phyloP scores from a whole-genome alignment of 2,888 invertebrate species.

The Nineta flava region DNA sequence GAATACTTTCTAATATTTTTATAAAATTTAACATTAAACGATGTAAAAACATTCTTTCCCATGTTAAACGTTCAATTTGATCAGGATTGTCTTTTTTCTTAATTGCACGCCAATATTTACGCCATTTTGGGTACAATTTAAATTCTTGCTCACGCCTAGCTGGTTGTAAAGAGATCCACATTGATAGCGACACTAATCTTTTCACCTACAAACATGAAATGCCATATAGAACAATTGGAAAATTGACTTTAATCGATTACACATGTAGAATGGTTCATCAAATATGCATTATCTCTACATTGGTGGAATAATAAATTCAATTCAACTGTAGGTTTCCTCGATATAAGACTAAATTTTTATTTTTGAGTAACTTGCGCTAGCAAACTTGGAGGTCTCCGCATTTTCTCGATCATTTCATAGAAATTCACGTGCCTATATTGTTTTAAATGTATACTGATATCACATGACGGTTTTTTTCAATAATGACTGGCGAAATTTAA shows the following conservation, averaged over 20 bases:
- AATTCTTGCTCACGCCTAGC: slow-evolving; percentile 75
- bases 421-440: no score
- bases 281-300: background rate
- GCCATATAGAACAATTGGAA: background rate
- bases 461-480: no score
- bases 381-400: no score
- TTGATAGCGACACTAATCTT: slow-evolving; percentile 76
- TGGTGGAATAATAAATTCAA: background rate
- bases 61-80: slow-evolving; percentile 48
- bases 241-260: no score
- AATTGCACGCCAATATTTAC: slow-evolving; percentile 80
- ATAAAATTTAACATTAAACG: slow-evolving; percentile 79
- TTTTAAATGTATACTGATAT: no score
- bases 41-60: slow-evolving; percentile 79
- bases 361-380: no score
- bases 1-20: slow-evolving; percentile 58
- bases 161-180: slow-evolving; percentile 83
- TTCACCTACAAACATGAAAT: slow-evolving; percentile 27
- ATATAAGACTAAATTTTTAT: no score
- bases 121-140: slow-evolving; percentile 72
- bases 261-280: background rate
- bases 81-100: slow-evolving; percentile 71
- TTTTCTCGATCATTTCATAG: no score
- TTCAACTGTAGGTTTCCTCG: no score
- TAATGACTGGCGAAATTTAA: no score